Base-by-base conservation (phyloP, 2,113 vertebrate genomes). In the Hyperoodon ampullatus region DNA sequence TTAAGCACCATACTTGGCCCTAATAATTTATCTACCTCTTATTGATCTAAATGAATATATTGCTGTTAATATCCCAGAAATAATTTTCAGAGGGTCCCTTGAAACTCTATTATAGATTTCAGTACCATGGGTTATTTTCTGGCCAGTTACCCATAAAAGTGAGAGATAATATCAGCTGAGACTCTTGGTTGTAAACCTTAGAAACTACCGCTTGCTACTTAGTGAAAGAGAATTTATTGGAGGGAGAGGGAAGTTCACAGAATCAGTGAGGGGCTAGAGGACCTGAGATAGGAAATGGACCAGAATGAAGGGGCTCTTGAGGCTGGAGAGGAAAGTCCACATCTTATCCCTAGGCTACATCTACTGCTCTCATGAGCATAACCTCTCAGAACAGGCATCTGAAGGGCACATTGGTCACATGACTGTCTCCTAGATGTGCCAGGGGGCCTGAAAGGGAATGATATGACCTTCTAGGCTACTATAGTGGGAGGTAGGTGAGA, bases 11-110 rank as follows among this genome's bases (percentile, higher is more conserved):
- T 30, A 28, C 50, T n/a, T 90, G 80, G 80, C 83, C 78, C 58
- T 80, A 44, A 94, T 93, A 74, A 93, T 93, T 93, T 77, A 89
- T 84, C 94, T 94, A 26, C 63, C 19, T 97, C 61, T 55, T 97
- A 97, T 80, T 92, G 95, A 96, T 96, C 50, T 90, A 88, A 92
- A 89, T 92, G 78, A 39, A 93, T 90, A 78, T 58, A 95, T 60
- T 92, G 75, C 80, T 90, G 21, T 77, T 97, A 95, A 95, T 90
- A 93, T 68, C 39, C 75, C 95, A 96, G 95, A 92, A 88, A 91
- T 88, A 96, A 88, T 70, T 81, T 94, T 80, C 61, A 84, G 26
- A 58, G 13, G 53, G 35, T 72, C 70, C 80, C 84, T 77, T 92
- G 94, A 97, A 96, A 93, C 23, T 71, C 90, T 74, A 11, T 80